Evolutionary conservation across 2,888 invertebrate species (phyloP), one percentile per base, ranked within the genome.

Genomic region (Leptopilina myrica): DNA sequence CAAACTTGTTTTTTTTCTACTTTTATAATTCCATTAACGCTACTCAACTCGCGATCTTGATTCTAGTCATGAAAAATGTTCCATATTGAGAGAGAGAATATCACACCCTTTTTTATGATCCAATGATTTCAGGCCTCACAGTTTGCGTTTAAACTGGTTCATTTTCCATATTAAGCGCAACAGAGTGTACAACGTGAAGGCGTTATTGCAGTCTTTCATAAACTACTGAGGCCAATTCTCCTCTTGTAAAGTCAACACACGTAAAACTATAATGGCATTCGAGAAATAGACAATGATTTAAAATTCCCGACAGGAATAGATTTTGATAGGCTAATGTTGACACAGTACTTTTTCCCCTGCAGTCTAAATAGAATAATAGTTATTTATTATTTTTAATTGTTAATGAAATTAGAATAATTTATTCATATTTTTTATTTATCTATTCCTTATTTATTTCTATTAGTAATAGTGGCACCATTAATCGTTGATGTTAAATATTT

Each of bases 91-190:
- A 64, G 62, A 9, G 15, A 64, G 62, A 9, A 56, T 59, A 59
- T 56, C 59, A 59, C 33, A 14, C 76, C 15, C 76, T 76, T 76
- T 76, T 67, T 20, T 46, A 46, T 67, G 12, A 46, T 9, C 11
- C 7, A 20, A 67, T 46, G 15, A 67, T 15, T 67, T 67, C 46
- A 67, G 67, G 12, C 46, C 43, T 46, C n/a, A 15, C 12, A 33
- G 64, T 64, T 11, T 62, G 43, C 76, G 46, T 65, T 64, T 33
- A 53, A 76, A 76, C 46, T 65, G 76, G 20, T 76, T 64, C 56
- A 76, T 64, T 53, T 64, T 64, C 76, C 64, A 64, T 14, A 64
- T 76, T 43, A 33, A 65, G 64, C 12, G 7, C n/a, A 33, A 33
- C 5, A 33, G 33, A 64, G 33, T 11, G 4, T 59, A 40, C 15